Evolutionary conservation across 2,113 vertebrate species (phyloP), one percentile per base, ranked within the genome.

Genomic region (Larimichthys polyactis): DNA sequence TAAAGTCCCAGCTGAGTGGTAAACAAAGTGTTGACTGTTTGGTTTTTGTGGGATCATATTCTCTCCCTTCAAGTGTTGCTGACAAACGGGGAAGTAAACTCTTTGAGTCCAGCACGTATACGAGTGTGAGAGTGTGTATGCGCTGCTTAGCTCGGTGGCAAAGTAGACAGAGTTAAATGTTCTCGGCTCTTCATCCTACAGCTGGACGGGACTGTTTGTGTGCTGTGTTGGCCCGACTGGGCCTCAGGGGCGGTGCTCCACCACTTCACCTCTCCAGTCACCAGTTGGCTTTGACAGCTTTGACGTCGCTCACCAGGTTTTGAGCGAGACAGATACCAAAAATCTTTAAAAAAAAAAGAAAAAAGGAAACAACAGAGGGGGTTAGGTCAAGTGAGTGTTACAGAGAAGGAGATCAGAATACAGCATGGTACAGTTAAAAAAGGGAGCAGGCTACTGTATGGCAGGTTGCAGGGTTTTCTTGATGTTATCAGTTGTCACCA

Each of bases 251-350:
- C 20, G 40, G 66, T 62, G 32, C 48, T 46, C 46, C 67, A 65
- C 79, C 29, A 57, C 55, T 12, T 81, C 80, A 65, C 59, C 76
- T 62, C 75, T 87, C 75, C 8, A 16, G 90, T 97, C 96, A 98
- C 97, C 97, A 97, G 93, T 96, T 97, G 86, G 96, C 96, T 92
- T 97, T 98, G 87, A 97, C 96, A 22, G 96, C 96, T 91, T 95
- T 96, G 92, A 97, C 95, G 84, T 97, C 96, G 5, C 96, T 97
- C 87, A 97, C 91, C 32, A 97, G 94, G 91, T 97, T 98, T 94
- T 97, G 97, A 90, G 96, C 97, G 81, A 97, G 92, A 90, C 97
- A 97, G 91, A 98, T 97, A 19, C 97, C 96, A 78, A 97, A 97
- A 81, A 97, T 97, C 97, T 97, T n/a, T n/a, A n/a, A n/a, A 36